Percentiles rank a stretch among this genome's conserved stretches.
These are phyloP conservation scores for Lithophane semibrunnea DNA, from an alignment of 2,888 invertebrate species.

Conservation along the genomic window DNA sequence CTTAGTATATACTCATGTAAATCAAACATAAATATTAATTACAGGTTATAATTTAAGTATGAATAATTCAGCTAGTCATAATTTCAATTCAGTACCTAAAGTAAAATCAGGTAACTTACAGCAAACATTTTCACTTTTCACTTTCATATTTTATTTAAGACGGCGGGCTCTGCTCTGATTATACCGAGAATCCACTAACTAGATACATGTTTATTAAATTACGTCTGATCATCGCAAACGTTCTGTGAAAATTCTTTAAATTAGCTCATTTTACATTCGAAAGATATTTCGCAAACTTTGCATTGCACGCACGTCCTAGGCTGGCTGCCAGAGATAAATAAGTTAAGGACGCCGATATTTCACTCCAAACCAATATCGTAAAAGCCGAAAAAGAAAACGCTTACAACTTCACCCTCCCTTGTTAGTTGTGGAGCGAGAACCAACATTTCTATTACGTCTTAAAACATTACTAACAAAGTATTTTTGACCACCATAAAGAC, in stretches of 20 bases:
- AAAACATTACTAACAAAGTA: slow-evolving; percentile 37
- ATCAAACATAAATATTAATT: neutral
- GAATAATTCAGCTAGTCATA: slow-evolving; percentile 24
- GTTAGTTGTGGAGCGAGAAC: slow-evolving; percentile 57
- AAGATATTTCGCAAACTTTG: slow-evolving; percentile 74
- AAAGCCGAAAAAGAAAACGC: slow-evolving; percentile 77
- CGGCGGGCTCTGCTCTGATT: slow-evolving; percentile 12
- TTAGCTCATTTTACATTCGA: slow-evolving; percentile 79
- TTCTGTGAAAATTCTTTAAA: slow-evolving; percentile 73
- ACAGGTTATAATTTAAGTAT: neutral
- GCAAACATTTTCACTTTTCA: slow-evolving; percentile 33
- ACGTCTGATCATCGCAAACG: slow-evolving; percentile 68
- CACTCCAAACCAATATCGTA: slow-evolving; percentile 85
- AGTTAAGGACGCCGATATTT: slow-evolving; percentile 83
- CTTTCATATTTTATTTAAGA: slow-evolving; percentile 36
- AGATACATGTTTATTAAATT: slow-evolving; percentile 64
- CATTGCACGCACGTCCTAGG: slow-evolving; percentile 82
- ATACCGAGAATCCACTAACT: slow-evolving; percentile 28
- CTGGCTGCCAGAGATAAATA: slow-evolving; percentile 84
- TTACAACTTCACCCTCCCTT: slow-evolving; percentile 71
- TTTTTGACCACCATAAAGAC: slow-evolving; percentile 62
- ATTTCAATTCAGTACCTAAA: slow-evolving; percentile 38
- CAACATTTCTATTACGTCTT: slow-evolving; percentile 46
- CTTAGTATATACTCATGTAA: no score
- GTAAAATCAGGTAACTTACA: slow-evolving; percentile 37